Evolutionary conservation across 2,888 invertebrate species (phyloP).

Genomic region (Eupithecia centaureata): DNA sequence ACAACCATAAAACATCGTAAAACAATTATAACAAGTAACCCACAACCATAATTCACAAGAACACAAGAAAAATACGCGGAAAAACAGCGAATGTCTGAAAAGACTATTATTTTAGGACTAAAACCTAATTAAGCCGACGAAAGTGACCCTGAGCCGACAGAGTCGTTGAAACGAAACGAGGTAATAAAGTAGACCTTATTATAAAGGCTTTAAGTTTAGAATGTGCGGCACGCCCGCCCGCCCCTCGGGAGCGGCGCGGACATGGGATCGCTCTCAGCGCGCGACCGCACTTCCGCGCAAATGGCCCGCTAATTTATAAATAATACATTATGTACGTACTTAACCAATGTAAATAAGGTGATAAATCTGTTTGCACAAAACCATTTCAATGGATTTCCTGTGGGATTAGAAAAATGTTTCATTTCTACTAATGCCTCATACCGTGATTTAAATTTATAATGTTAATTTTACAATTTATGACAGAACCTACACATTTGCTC

Average conservation of each 20-base stretch:
- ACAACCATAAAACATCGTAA: neutral
- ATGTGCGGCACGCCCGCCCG: slow-evolving; percentile 33
- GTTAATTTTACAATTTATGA: too few species aligned
- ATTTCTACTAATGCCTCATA: neutral
- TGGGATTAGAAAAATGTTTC: neutral
- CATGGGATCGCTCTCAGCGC: slow-evolving; percentile 60
- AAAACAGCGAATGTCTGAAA: slow-evolving; percentile 41
- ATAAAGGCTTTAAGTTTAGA: slow-evolving; percentile 25
- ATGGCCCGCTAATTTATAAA: slow-evolving; percentile 52
- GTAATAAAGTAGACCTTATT: slow-evolving; percentile 30
- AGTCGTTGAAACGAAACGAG: slow-evolving; percentile 8
- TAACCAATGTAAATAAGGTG: slow-evolving; percentile 26
- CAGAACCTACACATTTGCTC: too few species aligned
- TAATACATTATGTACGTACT: slow-evolving; percentile 40
- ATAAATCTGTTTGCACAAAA: slow-evolving; percentile 21
- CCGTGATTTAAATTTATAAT: too few species aligned
- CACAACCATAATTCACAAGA: neutral
- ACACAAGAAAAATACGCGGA: slow-evolving; percentile 39
- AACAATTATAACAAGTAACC: neutral
- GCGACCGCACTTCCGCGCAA: slow-evolving; percentile 45
- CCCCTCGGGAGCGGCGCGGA: slow-evolving; percentile 52
- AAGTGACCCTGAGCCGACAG: slow-evolving; percentile 42
- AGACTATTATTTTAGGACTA: slow-evolving; percentile 59
- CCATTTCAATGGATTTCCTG: neutral
- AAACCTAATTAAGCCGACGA: slow-evolving; percentile 52